These are phyloP conservation scores for Dysmachus trigonus DNA, from an alignment of 2,888 invertebrate species.

Conservation along the genomic window DNA sequence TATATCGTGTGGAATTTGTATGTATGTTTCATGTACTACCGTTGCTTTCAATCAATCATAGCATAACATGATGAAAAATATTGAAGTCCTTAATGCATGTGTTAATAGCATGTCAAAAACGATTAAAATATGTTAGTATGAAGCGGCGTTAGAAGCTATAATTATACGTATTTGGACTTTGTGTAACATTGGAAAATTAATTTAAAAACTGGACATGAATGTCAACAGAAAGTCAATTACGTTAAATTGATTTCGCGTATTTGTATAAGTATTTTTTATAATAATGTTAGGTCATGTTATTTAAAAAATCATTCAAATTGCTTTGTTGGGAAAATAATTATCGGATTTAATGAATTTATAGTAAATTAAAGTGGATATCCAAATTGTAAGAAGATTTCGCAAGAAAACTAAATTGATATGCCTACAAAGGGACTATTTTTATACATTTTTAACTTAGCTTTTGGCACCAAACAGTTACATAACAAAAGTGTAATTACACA, in stretches of 20 bases:
- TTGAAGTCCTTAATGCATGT: background rate
- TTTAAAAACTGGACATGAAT: background rate
- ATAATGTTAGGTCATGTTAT: background rate
- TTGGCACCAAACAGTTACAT: no score
- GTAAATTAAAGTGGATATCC: no score
- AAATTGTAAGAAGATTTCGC: no score
- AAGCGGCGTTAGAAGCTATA: background rate
- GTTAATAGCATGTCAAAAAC: background rate
- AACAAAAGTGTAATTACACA: no score
- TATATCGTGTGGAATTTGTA: background rate
- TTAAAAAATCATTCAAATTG: background rate
- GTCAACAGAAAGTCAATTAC: background rate
- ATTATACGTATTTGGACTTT: background rate
- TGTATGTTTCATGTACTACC: background rate
- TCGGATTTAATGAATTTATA: no score
- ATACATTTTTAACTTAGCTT: no score
- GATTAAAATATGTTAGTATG: no score
- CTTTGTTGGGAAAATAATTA: background rate
- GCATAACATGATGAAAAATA: background rate
- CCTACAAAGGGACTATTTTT: no score
- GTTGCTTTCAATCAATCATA: background rate
- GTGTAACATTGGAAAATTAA: background rate
- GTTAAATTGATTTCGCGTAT: background rate
- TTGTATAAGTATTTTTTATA: background rate
- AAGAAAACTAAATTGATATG: no score